A percentile compares a stretch with the other conserved stretches of the same genome.
phyloP scores from a whole-genome alignment of 2,113 vertebrate species.

The Ameiurus melas region DNA sequence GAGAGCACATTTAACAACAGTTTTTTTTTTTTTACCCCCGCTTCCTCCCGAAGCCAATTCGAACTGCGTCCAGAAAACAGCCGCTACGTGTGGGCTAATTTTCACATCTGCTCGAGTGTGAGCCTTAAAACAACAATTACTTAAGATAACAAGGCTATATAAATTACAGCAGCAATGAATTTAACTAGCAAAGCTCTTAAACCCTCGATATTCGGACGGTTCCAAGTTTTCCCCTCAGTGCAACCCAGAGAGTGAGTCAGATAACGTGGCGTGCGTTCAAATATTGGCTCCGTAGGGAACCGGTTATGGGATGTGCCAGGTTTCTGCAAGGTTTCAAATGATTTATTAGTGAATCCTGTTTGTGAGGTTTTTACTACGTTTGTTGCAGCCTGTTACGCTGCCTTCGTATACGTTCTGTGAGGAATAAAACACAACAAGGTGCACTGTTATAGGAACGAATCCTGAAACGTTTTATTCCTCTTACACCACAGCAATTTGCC shows the following conservation, averaged over 20 bases:
- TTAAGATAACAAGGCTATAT: constrained; percentile 65
- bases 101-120: constrained; percentile 51
- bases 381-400: not conserved
- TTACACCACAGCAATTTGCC: not conserved
- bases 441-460: too few relatives aligned
- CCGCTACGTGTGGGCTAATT: constrained; percentile 43
- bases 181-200: constrained; percentile 56
- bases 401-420: not conserved
- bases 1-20: not conserved
- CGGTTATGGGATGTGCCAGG: not conserved
- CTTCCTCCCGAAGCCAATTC: constrained; percentile 55
- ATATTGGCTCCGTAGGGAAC: not conserved
- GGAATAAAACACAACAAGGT: too few relatives aligned
- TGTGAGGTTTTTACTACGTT: not conserved
- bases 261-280: constrained; percentile 15
- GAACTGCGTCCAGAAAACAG: constrained; percentile 48
- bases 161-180: constrained; percentile 60
- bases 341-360: not conserved
- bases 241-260: constrained; percentile 42
- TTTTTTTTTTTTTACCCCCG: not conserved
- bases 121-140: constrained; percentile 65
- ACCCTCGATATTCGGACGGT: constrained; percentile 52
- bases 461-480: not conserved
- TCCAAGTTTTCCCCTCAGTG: constrained; percentile 21
- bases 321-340: not conserved